Evolutionary conservation across 1,140 invertebrate species (phyloP), one percentile per base, ranked within the genome.

Genomic region (Onthophagus taurus): DNA sequence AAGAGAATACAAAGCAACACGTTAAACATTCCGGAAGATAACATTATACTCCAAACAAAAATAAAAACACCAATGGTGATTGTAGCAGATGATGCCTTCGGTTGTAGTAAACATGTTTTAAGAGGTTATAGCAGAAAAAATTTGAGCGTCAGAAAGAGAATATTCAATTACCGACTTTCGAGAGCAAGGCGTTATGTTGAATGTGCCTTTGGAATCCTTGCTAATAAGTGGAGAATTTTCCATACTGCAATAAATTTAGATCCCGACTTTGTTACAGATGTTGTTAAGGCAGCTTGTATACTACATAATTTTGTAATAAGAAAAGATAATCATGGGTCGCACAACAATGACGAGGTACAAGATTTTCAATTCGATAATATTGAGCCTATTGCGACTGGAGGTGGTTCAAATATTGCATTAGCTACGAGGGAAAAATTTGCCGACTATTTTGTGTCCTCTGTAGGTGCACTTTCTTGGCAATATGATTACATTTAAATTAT

Each of bases 141-240:
- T 51, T 12, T 54, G 47, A 19, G 42, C 50, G 30, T 42, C 52
- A 50, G 45, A 52, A 58, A 69, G 49, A 55, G 53, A 51, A 60
- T 65, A 31, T 71, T 66, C 47, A 71, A 72, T 47, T 71, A 69
- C 44, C 44, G 67, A 43, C 44, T 67, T 13, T 61, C 57, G 16
- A 49, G 63, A 39, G 60, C 63, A 19, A 47, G 66, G 39, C 42
- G 60, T 14, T 54, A 47, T 8, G 56, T 65, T 3, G 67, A 71
- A 57, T 62, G 63, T 52, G 49, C 64, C 35, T 71, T 71, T 60
- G 68, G 66, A 5, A 69, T 71, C 50, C 41, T 71, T 35, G 52
- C 62, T 14, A 53, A 54, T 17, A 61, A 60, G 46, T 69, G 65
- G 65, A 34, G 57, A 51, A 56, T 69, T 48, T 66, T 68, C 44